A percentile compares a stretch with the other conserved stretches of the same genome.
Evolutionary conservation across 2,797 vertebrate species (phyloP).

Genomic region (Malurus leucopterus): DNA sequence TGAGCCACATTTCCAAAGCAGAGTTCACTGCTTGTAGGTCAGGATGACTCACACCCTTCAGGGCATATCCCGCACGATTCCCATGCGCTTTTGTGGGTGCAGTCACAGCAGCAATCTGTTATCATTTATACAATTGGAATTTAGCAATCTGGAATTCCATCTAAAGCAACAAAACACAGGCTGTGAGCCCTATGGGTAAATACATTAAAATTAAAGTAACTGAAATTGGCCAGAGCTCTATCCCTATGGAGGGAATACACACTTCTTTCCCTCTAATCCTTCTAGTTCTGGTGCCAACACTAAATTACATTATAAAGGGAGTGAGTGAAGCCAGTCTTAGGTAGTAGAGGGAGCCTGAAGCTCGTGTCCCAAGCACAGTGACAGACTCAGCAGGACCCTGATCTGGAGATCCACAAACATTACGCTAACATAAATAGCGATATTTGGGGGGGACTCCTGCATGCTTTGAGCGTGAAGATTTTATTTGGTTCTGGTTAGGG

Average conservation of each 20-base stretch:
- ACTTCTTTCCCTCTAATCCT: background rate
- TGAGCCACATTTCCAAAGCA: conserved; percentile 23
- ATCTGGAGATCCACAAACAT: background rate
- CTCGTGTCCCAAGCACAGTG: background rate
- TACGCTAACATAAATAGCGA: background rate
- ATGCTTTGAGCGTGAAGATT: background rate
- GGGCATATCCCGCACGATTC: conserved; percentile 35
- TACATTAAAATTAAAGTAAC: conserved; percentile 26
- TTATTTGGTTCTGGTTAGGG: conserved; percentile 28
- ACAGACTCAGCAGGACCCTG: background rate
- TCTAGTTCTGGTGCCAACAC: background rate
- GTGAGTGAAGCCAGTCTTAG: background rate
- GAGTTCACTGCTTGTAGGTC: conserved; percentile 27
- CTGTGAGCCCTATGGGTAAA: conserved; percentile 41
- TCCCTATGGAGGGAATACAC: background rate
- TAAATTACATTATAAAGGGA: background rate
- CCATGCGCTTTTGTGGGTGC: background rate
- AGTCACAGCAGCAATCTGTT: conserved; percentile 48
- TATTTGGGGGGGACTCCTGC: background rate
- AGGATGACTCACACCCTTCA: conserved; percentile 21
- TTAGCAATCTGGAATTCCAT: conserved; percentile 50
- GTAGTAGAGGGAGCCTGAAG: background rate
- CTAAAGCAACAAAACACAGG: conserved; percentile 42
- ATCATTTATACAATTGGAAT: conserved; percentile 48
- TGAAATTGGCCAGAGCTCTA: conserved; percentile 18